Evolutionary conservation across 64 coral and sea anemone species (phyloP), one percentile per base, ranked within the genome.

Genomic region (Montipora foliosa): DNA sequence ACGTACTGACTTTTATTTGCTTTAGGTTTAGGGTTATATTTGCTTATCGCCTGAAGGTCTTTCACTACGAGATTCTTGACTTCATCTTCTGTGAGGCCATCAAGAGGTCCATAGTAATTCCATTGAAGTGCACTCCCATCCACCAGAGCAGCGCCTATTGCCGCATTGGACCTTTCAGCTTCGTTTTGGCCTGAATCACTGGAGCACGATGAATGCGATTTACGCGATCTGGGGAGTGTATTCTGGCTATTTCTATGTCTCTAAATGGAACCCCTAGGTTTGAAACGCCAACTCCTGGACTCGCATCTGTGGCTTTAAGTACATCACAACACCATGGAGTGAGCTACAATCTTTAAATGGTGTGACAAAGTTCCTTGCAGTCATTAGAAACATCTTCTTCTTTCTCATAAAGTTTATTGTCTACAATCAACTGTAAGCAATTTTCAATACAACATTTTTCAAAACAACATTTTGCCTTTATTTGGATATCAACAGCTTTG

Each of bases 281-380:
- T 17, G n/a, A 60, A 44, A 90, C 51, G 57, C 88, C 75, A 60
- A 90, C 57, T 55, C 88, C 74, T 60, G 88, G 75, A 76, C 75
- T 55, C 88, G 75, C 20, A 88, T 88, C 85, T 74, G 85, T 76
- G 25, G 85, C 67, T 88, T 88, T 88, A 16, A 88, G 85, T 52
- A 75, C 75, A 88, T 68, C 73, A 88, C 85, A 88, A 47, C 67
- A 88, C 72, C 72, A 49, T 14, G 69, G 67, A 75, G 85, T 17
- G 52, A 88, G 72, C 75, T 75, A 5, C 72, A 88, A 68, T 52
- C 73, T 67, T 12, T 71, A 37, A 44, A 87, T 47, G 29, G 69
- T 87, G 66, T 14, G 21, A 87, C 47, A 62, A 70, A 68, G 47
- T 61, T 87, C 58, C 67, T 48, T 70, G 47, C 83, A 87, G 60